These are phyloP conservation scores for Kryptolebias marmoratus DNA, from an alignment of 2,113 vertebrate species.

Conservation along the genomic window DNA sequence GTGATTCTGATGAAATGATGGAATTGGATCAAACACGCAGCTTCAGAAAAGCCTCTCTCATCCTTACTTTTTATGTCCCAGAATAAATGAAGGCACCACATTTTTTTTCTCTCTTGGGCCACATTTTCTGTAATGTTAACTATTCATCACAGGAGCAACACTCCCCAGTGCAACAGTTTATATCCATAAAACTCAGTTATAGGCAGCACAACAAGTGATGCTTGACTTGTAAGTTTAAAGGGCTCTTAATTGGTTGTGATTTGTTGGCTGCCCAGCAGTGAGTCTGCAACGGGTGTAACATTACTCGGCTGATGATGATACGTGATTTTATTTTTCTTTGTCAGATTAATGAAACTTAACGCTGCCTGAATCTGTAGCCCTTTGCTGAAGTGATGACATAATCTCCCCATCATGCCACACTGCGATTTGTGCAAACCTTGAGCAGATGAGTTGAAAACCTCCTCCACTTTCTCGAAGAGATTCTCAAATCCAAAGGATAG, in stretches of 20 bases:
- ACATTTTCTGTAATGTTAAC: conserved; percentile 58
- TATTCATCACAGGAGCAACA: no score
- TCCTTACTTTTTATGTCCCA: conserved; percentile 11
- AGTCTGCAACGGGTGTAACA: conserved; percentile 49
- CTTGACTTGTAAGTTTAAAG: conserved; percentile 77
- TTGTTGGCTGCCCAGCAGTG: conserved; percentile 53
- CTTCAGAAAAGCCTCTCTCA: conserved; percentile 25
- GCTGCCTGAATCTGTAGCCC: conserved; percentile 15
- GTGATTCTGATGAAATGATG: conserved; percentile 71
- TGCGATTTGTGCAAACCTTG: no score
- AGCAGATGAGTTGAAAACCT: no score
- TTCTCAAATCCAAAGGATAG: no score
- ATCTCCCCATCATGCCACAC: no score
- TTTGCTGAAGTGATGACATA: neutral
- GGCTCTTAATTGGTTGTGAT: conserved; percentile 74
- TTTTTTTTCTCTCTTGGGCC: conserved; percentile 25
- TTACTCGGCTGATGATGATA: conserved; percentile 36
- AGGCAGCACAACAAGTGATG: conserved; percentile 74
- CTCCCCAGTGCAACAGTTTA: conserved; percentile 47
- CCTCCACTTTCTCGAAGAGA: no score
- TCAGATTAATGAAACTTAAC: conserved; percentile 54
- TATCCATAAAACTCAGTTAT: conserved; percentile 72
- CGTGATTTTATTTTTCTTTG: conserved; percentile 36
- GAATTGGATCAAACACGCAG: conserved; percentile 52
- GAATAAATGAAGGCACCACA: conserved; percentile 26